Percentiles rank a stretch among this genome's conserved stretches.
Evolutionary conservation across 2,888 invertebrate species (phyloP).

Genomic region (Dysmachus trigonus): DNA sequence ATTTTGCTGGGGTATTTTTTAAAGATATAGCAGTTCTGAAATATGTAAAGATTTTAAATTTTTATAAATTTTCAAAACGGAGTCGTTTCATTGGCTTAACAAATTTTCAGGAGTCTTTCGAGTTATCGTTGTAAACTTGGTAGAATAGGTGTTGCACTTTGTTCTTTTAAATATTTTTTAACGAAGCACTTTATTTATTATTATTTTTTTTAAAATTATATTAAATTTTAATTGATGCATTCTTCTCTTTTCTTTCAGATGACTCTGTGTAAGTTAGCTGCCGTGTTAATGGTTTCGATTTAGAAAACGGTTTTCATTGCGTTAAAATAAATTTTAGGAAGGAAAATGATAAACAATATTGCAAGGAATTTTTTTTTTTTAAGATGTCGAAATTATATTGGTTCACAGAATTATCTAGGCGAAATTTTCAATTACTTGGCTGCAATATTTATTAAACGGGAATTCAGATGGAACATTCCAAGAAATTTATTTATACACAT

Average conservation of each 20-base stretch:
- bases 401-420: not conserved
- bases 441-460: not conserved
- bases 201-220: no score
- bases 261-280: slow-evolving; percentile 50
- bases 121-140: no score
- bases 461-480: not conserved
- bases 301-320: not conserved
- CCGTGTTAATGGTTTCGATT: slow-evolving; percentile 34
- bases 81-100: no score
- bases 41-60: no score
- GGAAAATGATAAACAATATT: not conserved
- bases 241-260: slow-evolving; percentile 48
- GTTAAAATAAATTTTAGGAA: slow-evolving; percentile 5
- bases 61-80: no score
- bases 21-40: no score
- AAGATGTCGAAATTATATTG: not conserved
- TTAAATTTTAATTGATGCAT: not conserved
- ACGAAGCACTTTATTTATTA: no score
- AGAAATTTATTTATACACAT: not conserved
- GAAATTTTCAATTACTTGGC: not conserved
- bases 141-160: no score
- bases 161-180: no score
- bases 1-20: no score
- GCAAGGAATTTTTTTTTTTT: not conserved
- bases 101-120: no score